These are phyloP conservation scores for Ispidina picta DNA, from an alignment of 2,797 vertebrate species.

Conservation along the genomic window DNA sequence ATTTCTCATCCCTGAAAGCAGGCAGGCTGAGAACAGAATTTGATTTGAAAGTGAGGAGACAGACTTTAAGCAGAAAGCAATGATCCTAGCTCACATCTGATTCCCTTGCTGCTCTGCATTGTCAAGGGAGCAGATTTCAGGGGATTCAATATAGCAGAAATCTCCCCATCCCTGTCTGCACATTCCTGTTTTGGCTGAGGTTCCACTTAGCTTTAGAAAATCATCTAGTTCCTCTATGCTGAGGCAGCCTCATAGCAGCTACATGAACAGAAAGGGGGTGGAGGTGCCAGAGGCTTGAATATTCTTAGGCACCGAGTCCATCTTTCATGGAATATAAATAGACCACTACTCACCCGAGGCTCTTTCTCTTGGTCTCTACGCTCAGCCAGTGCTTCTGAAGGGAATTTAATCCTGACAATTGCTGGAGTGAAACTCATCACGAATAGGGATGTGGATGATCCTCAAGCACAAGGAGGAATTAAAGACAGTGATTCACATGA, in stretches of 20 bases:
- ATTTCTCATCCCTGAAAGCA: background rate
- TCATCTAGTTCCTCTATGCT: background rate
- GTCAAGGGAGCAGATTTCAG: background rate
- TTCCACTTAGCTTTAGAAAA: background rate
- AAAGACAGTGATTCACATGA: background rate
- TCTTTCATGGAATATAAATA: constrained; percentile 43
- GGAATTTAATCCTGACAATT: background rate
- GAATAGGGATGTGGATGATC: background rate
- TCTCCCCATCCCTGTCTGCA: background rate
- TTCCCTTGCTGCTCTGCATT: background rate
- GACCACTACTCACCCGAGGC: background rate
- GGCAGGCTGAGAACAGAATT: background rate
- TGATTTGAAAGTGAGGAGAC: background rate
- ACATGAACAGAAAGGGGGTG: background rate
- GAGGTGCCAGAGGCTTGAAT: background rate
- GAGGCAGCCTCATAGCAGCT: background rate
- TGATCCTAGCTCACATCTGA: background rate
- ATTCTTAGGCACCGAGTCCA: background rate
- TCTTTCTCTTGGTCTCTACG: background rate
- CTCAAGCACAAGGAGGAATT: background rate
- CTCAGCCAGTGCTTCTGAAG: background rate
- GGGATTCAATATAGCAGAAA: background rate
- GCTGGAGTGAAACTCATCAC: background rate
- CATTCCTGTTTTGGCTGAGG: background rate
- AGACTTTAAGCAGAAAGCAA: background rate